Evolutionary conservation across 2,797 vertebrate species (phyloP).

Genomic region (Oreortyx pictus): DNA sequence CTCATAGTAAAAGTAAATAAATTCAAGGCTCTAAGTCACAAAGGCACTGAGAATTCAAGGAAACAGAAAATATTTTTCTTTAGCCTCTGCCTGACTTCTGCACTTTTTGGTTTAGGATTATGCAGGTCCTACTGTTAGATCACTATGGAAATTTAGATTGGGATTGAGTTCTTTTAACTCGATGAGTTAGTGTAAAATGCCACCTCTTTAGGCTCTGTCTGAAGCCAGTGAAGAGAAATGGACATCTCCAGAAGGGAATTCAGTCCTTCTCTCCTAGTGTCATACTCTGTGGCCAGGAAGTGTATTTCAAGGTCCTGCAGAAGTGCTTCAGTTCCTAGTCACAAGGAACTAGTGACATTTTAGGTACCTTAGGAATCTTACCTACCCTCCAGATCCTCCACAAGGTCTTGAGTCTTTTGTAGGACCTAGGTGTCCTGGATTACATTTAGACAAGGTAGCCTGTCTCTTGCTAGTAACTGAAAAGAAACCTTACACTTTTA

Average conservation of each 20-base stretch:
- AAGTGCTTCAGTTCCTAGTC: background rate
- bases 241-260: background rate
- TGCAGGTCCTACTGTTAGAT: background rate
- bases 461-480: background rate
- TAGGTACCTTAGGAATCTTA: background rate
- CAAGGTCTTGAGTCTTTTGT: background rate
- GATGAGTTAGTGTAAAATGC: background rate
- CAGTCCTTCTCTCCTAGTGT: background rate
- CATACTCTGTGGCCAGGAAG: background rate
- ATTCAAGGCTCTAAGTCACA: background rate
- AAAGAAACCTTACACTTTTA: background rate
- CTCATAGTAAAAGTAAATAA: background rate
- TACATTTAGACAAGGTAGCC: background rate
- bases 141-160: background rate
- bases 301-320: background rate
- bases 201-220: background rate
- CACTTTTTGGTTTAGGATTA: background rate
- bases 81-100: background rate
- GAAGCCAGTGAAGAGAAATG: background rate
- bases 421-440: background rate
- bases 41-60: background rate
- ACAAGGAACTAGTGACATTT: background rate
- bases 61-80: background rate
- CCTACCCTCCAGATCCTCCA: background rate
- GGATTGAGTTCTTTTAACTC: background rate